phyloP scores from a whole-genome alignment of 2,888 invertebrate genomes.

The Rhagonycha fulva region DNA sequence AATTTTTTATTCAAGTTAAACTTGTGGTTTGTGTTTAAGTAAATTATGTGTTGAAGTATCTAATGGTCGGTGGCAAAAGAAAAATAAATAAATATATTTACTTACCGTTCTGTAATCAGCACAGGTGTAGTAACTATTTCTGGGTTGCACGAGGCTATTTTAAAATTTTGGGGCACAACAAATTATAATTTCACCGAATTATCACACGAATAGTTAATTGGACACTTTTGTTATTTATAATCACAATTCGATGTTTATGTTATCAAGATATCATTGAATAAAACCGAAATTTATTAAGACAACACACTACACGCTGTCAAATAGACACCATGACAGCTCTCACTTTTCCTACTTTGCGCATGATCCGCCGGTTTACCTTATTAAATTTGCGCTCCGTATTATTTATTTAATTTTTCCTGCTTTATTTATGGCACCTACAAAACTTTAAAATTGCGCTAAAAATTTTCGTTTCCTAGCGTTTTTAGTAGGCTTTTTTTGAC shows the following conservation, averaged over 20 bases:
- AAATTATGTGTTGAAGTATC: neutral
- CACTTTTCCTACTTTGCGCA: constrained; percentile 37
- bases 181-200: constrained; percentile 40
- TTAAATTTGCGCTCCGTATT: neutral
- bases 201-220: constrained; percentile 33
- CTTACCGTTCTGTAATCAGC: constrained; percentile 34
- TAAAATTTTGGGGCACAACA: constrained; percentile 22
- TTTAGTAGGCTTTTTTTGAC: neutral
- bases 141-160: constrained; percentile 28
- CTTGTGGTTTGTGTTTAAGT: neutral
- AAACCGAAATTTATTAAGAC: constrained; percentile 51
- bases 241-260: constrained; percentile 43
- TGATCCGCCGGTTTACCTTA: constrained; percentile 30
- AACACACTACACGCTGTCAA: constrained; percentile 52
- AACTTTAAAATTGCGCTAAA: neutral
- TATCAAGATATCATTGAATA: constrained; percentile 47
- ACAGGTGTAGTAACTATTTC: constrained; percentile 34
- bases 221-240: constrained; percentile 43
- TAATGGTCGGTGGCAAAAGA: neutral
- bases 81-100: constrained; percentile 13
- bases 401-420: neutral
- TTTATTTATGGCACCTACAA: neutral
- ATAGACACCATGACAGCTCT: constrained; percentile 53
- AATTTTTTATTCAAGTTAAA: neutral
- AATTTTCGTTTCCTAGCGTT: neutral